Percentiles rank a stretch among this genome's conserved stretches.
These are phyloP conservation scores for Pantherophis guttatus DNA, from an alignment of 2,113 vertebrate species.

Conservation along the genomic window DNA sequence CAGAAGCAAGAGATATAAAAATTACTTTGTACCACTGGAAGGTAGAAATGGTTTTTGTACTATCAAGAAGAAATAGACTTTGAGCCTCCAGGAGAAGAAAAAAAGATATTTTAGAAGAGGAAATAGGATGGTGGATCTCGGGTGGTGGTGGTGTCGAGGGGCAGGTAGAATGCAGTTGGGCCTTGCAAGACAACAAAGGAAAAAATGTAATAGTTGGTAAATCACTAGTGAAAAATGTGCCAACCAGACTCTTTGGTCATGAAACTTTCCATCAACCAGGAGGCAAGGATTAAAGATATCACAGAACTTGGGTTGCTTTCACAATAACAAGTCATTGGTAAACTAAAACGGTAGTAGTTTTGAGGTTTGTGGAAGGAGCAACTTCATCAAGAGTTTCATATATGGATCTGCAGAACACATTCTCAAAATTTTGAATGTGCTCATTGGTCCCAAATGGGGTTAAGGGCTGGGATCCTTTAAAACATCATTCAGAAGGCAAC, in stretches of 20 bases:
- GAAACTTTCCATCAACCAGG: background rate
- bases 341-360: background rate
- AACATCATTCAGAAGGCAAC: background rate
- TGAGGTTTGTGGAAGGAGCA: background rate
- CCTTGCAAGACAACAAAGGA: background rate
- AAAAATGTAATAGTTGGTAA: background rate
- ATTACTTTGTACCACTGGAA: background rate
- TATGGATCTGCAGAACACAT: background rate
- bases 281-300: background rate
- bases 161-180: background rate
- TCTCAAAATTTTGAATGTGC: background rate
- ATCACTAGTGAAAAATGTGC: background rate
- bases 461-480: background rate
- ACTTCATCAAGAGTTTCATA: background rate
- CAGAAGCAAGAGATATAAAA: background rate
- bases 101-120: background rate
- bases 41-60: background rate
- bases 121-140: background rate
- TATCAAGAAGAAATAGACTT: background rate
- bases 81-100: background rate
- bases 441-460: background rate
- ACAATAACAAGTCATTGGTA: background rate
- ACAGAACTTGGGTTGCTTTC: background rate
- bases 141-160: rapidly evolving
- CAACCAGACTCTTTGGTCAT: background rate